Evolutionary conservation across 1,140 invertebrate species (phyloP), one percentile per base, ranked within the genome.

Genomic region (Zaprionus lachaisei): DNA sequence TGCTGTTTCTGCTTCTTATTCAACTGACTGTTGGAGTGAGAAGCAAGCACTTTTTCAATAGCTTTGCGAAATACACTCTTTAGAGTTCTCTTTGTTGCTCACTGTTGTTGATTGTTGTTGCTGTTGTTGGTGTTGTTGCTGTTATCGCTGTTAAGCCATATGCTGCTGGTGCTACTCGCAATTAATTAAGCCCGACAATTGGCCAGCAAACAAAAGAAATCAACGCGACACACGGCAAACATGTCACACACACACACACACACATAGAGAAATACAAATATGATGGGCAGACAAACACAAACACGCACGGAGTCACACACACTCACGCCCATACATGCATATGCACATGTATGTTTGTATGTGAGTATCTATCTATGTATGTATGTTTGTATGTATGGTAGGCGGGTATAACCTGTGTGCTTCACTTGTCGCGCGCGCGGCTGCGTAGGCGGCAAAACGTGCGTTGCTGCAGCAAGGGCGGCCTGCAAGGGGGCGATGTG

Each of bases 151-250:
- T 70, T 66, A 54, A 51, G 57, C 83, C 82, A 81, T 83, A 72
- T 79, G 82, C 69, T 72, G 85, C 83, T 87, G 63, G 80, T 79
- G 82, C 72, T 69, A 84, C 83, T 87, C 63, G 80, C 80, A 80
- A 87, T 87, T 85, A 86, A 86, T 86, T 87, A 83, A 77, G 77
- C 72, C 58, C 77, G 72, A 86, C 83, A 87, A 87, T 87, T 83
- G 80, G 70, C 51, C 72, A 77, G 80, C 83, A 86, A 86, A 82
- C 76, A 85, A 86, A 87, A 80, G 83, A 79, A 86, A 87, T 80
- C 62, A 70, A 75, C 61, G 66, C 51, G 55, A 56, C 77, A 80
- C 77, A 87, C 80, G 44, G 60, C 67, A 61, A 73, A 69, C 72
- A 63, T 69, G 63, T 63, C 44, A 69, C 55, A 60, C 55, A 71